Conservation (phyloP, 2,888 invertebrate species). For the Euplagia quadripunctaria region DNA sequence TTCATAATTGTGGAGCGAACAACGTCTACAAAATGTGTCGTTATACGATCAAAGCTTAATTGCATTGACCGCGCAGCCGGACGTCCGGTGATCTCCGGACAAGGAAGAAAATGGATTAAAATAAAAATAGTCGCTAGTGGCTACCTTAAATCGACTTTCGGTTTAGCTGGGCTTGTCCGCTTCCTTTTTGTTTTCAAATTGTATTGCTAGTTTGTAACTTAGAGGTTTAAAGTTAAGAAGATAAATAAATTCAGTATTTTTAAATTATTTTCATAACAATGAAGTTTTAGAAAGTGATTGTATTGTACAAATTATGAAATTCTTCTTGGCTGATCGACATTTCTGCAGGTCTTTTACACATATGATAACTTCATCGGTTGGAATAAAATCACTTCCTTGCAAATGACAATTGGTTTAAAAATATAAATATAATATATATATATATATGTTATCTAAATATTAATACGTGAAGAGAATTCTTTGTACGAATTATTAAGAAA, state of each 20-base stretch:
- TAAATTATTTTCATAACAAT: neutral
- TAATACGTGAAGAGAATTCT: too few relatives aligned
- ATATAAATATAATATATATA: too few relatives aligned
- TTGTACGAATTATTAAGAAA: too few relatives aligned
- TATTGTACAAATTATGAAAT: neutral
- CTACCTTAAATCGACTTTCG: constrained; percentile 58
- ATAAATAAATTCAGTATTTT: neutral
- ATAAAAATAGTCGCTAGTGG: constrained; percentile 70
- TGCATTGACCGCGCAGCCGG: constrained; percentile 81
- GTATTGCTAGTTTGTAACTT: constrained; percentile 25
- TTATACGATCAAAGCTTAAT: constrained; percentile 84
- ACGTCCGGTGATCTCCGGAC: constrained; percentile 77
- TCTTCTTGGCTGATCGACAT: neutral
- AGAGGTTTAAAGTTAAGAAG: constrained; percentile 5
- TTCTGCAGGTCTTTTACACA: too few relatives aligned
- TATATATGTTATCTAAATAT: too few relatives aligned
- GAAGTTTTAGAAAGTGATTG: neutral
- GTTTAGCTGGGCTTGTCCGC: constrained; percentile 28
- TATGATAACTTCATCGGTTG: too few relatives aligned
- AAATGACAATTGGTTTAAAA: too few relatives aligned
- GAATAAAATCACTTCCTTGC: too few relatives aligned
- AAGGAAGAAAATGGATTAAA: constrained; percentile 81
- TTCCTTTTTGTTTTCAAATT: constrained; percentile 27
- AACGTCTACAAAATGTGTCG: constrained; percentile 77
- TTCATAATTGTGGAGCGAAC: constrained; percentile 58